Conservation (phyloP, 2,113 vertebrate species). For the Morone chrysops region DNA sequence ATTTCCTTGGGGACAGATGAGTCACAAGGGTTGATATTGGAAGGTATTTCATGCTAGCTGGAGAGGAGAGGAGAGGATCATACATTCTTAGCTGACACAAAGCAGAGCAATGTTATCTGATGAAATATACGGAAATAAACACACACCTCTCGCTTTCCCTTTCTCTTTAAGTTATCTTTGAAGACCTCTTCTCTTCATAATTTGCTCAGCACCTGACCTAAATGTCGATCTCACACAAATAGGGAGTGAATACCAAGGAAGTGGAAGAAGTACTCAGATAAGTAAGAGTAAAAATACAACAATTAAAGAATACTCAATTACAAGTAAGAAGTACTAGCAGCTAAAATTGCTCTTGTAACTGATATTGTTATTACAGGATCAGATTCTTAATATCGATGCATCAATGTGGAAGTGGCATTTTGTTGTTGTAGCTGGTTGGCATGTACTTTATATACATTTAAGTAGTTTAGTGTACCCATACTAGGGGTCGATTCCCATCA, state of each 20-base stretch:
- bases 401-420: background rate
- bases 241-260: background rate
- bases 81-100: conserved; percentile 50
- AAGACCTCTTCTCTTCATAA: conserved; percentile 39
- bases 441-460: background rate
- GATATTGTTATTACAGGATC: background rate
- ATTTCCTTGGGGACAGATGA: conserved; percentile 78
- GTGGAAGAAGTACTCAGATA: background rate
- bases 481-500: too few species aligned
- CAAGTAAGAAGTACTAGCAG: background rate
- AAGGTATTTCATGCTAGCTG: conserved; percentile 66
- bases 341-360: background rate
- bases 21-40: conserved; percentile 66
- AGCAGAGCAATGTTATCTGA: conserved; percentile 47
- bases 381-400: background rate
- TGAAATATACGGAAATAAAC: conserved; percentile 70
- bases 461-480: background rate
- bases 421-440: background rate
- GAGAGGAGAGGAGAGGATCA: conserved; percentile 44
- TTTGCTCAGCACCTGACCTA: conserved; percentile 46
- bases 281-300: background rate
- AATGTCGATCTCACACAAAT: conserved; percentile 32
- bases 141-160: conserved; percentile 29
- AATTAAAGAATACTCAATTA: background rate
- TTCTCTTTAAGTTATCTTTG: conserved; percentile 53